Conservation (phyloP, 2,113 vertebrate genomes). For the Damaliscus lunatus region DNA sequence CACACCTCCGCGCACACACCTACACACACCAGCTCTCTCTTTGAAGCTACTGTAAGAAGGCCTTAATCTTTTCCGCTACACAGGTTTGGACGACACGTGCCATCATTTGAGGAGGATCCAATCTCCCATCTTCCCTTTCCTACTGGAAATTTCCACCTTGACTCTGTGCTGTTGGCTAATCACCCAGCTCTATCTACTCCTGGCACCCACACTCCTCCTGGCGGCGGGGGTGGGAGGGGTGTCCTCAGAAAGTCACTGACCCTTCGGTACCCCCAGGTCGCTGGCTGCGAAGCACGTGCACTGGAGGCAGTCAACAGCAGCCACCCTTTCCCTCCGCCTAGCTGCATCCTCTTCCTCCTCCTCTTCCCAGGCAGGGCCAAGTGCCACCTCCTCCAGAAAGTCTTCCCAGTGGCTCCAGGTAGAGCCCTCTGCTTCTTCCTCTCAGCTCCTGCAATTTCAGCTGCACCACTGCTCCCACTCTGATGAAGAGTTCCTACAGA, state of each 20-base stretch:
- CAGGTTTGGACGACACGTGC: fast-evolving
- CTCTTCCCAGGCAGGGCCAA: background rate
- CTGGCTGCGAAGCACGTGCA: background rate
- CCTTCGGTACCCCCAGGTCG: fast-evolving
- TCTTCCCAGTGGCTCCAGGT: background rate
- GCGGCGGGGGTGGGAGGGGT: fast-evolving
- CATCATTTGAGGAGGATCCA: background rate
- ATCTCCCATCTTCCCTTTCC: fast-evolving
- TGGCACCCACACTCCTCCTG: fast-evolving
- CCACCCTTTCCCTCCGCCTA: background rate
- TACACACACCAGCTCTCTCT: background rate
- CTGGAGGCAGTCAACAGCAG: fast-evolving
- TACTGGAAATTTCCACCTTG: fast-evolving
- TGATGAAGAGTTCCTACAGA: fast-evolving
- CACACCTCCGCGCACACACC: fast-evolving
- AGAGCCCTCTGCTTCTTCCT: background rate
- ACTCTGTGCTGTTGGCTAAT: fast-evolving
- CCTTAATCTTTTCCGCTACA: fast-evolving
- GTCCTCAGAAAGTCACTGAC: background rate
- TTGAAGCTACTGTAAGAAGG: background rate
- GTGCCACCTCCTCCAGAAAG: background rate
- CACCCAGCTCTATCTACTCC: fast-evolving
- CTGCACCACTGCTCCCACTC: background rate
- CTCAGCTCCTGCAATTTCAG: background rate
- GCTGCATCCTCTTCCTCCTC: background rate